phyloP scores from a whole-genome alignment of 64 coral and sea anemone species.

The Montipora efflorescens region DNA sequence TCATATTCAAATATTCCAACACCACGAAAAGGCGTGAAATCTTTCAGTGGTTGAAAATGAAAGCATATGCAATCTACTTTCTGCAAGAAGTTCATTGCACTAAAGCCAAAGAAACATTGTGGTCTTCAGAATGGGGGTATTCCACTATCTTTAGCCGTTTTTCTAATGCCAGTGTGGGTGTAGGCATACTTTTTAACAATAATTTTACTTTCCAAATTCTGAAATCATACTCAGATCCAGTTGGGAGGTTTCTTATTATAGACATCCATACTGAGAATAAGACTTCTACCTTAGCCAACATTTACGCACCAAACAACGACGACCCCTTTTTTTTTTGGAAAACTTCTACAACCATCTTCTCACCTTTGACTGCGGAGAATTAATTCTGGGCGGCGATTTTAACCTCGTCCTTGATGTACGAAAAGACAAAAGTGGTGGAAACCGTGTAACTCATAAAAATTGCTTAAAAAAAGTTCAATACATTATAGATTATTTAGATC shows the following conservation, averaged over 20 bases:
- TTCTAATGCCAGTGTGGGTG: not conserved
- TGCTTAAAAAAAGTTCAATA: not conserved
- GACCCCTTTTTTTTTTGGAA: constrained; percentile 20
- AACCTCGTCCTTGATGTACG: constrained; percentile 11
- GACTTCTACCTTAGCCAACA: not conserved
- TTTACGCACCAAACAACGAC: constrained; percentile 41
- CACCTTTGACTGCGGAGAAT: constrained; percentile 25
- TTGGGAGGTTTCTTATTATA: constrained; percentile 8
- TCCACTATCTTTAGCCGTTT: not conserved
- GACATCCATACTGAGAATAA: constrained; percentile 15
- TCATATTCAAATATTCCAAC: too few relatives aligned
- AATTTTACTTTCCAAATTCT: constrained; percentile 24
- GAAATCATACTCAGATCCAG: not conserved
- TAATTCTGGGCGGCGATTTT: constrained; percentile 12
- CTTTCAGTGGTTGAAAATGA: not conserved
- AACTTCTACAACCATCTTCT: not conserved
- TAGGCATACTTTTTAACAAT: constrained; percentile 16
- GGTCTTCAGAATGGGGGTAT: constrained; percentile 29
- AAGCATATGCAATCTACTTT: not conserved
- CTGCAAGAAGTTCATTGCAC: not conserved
- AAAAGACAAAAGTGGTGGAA: constrained; percentile 11
- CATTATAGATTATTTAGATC: not conserved
- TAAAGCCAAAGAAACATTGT: not conserved
- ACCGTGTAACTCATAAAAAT: not conserved
- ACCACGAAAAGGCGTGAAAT: too few relatives aligned